These are phyloP conservation scores for Papilio helenus DNA, from an alignment of 1,140 invertebrate genomes.

Conservation along the genomic window DNA sequence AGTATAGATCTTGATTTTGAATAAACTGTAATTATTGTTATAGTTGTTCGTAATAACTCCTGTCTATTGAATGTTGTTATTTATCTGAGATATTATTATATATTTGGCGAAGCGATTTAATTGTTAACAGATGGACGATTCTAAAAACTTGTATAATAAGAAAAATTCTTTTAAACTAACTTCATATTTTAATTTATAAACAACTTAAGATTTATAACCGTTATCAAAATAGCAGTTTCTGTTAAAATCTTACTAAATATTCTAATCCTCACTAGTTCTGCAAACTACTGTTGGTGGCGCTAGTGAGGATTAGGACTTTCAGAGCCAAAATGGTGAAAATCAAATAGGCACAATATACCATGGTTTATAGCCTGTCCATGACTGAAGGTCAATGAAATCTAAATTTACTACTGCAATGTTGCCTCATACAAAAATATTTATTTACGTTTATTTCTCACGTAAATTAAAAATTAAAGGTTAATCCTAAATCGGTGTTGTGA, in stretches of 20 bases:
- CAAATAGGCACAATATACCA: no score
- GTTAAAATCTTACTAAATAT: not conserved
- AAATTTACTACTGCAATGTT: constrained; percentile 20
- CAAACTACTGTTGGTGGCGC: no score
- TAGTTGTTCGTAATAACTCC: constrained; percentile 22
- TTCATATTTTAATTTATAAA: no score
- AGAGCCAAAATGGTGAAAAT: not conserved
- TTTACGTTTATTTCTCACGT: constrained; percentile 2
- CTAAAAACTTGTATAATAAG: not conserved
- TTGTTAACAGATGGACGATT: not conserved
- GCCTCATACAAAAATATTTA: constrained; percentile 17
- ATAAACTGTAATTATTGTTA: constrained; percentile 32
- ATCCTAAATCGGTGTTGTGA: constrained; percentile 53
- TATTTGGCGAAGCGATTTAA: constrained; percentile 25
- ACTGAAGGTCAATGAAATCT: not conserved
- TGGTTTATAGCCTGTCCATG: no score
- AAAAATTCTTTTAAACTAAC: no score
- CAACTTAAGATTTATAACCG: not conserved
- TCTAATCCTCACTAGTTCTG: no score
- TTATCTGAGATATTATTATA: not conserved
- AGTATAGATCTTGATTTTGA: not conserved
- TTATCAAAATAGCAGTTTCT: not conserved
- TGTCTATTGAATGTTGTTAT: constrained; percentile 23
- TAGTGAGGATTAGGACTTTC: no score
- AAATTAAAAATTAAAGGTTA: constrained; percentile 16